A percentile compares a stretch with the other conserved stretches of the same genome.
phyloP scores from a whole-genome alignment of 2,113 vertebrate genomes.

The Brevimyrus niger region DNA sequence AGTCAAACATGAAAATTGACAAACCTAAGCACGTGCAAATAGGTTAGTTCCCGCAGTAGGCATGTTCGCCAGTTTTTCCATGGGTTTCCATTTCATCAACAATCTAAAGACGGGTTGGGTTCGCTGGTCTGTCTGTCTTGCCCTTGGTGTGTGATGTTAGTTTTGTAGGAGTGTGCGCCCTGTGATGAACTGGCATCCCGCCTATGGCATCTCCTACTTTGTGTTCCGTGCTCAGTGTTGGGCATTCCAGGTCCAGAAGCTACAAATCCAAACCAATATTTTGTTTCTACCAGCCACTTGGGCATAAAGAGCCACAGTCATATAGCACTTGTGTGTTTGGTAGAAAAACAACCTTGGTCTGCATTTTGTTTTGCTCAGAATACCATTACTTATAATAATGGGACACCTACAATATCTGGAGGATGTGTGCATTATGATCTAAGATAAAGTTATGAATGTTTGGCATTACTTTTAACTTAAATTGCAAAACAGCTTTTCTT shows the following conservation, averaged over 20 bases:
- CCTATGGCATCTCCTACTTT: not conserved
- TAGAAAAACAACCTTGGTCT: not conserved
- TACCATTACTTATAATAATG: not conserved
- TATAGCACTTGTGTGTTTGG: not conserved
- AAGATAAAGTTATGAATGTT: not conserved
- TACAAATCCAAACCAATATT: not conserved
- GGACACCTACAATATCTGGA: not conserved
- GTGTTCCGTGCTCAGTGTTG: not conserved
- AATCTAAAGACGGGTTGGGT: not conserved
- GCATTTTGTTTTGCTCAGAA: not conserved
- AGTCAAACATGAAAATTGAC: not conserved
- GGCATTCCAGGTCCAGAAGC: not conserved
- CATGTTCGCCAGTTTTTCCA: not conserved
- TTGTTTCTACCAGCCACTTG: not conserved
- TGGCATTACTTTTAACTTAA: not conserved
- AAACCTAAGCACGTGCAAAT: not conserved
- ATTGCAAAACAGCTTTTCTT: too few relatives aligned
- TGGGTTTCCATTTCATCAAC: not conserved
- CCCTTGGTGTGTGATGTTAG: not conserved
- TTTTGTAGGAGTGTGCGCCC: not conserved
- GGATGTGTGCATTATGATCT: not conserved
- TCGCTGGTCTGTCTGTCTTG: not conserved
- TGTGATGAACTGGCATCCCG: not conserved
- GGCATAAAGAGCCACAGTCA: not conserved
- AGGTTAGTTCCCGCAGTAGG: not conserved